Evolutionary conservation across 2,797 vertebrate genomes (phyloP).

Genomic region (Lepus townsendii): DNA sequence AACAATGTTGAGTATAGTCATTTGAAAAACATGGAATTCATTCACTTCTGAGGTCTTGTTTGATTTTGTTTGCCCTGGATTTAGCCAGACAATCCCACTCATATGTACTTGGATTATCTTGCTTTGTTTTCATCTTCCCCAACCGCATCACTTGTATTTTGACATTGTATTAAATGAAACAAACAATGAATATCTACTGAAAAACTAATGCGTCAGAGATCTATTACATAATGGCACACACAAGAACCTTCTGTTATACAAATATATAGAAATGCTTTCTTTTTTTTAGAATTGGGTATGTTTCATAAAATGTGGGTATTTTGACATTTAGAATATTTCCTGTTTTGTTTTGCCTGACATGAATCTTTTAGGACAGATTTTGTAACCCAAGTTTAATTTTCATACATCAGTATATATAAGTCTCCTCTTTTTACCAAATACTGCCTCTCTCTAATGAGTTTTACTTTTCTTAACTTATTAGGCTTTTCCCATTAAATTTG

Average conservation of each 20-base stretch:
- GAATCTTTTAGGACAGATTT: constrained; percentile 8
- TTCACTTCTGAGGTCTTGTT: not conserved
- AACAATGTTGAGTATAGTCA: not conserved
- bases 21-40: not conserved
- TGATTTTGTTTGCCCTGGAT: not conserved
- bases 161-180: constrained; percentile 2
- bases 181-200: constrained; percentile 31
- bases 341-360: not conserved
- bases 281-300: not conserved
- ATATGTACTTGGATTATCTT: not conserved
- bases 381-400: not conserved
- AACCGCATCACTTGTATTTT: not conserved
- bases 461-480: not conserved
- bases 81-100: not conserved
- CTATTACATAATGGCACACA: not conserved
- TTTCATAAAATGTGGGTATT: not conserved
- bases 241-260: not conserved
- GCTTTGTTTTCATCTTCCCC: not conserved
- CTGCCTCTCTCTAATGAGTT: not conserved
- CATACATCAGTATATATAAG: not conserved
- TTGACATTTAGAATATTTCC: constrained; percentile 26
- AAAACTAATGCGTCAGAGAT: not conserved
- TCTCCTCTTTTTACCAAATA: not conserved
- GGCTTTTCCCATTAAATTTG: not conserved
- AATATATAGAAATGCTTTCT: not conserved